These are phyloP conservation scores for Vicugna pacos DNA, from an alignment of 2,113 vertebrate species.

Conservation along the genomic window DNA sequence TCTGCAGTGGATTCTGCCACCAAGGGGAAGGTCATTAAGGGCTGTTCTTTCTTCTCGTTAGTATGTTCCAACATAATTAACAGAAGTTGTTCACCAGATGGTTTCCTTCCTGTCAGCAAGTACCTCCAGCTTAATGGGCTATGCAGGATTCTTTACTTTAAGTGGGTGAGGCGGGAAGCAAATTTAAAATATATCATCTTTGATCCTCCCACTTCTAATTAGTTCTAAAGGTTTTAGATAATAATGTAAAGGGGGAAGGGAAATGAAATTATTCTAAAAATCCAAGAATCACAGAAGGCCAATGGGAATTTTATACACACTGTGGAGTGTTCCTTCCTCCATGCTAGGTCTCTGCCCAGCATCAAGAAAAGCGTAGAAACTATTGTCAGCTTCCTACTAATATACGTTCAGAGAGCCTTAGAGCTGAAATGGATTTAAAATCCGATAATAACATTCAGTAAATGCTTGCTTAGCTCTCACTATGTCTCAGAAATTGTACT, in stretches of 20 bases:
- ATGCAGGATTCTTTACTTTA: conserved; percentile 86
- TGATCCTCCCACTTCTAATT: conserved; percentile 90
- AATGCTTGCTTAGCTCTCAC: not conserved
- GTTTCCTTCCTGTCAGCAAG: conserved; percentile 91
- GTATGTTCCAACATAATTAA: conserved; percentile 89
- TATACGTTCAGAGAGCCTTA: not conserved
- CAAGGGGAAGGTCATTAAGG: conserved; percentile 89
- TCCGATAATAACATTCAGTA: not conserved
- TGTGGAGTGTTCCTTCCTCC: conserved; percentile 44
- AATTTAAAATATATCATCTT: conserved; percentile 88
- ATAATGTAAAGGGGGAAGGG: conserved; percentile 84
- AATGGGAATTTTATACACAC: not conserved
- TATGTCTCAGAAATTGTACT: conserved; percentile 2
- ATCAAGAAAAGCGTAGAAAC: not conserved
- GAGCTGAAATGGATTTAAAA: conserved; percentile 29
- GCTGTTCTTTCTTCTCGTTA: conserved; percentile 86
- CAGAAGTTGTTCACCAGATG: conserved; percentile 90
- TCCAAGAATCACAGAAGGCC: conserved; percentile 71
- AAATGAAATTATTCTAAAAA: conserved; percentile 85
- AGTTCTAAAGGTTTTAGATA: conserved; percentile 87
- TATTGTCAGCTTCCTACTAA: not conserved
- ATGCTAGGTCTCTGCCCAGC: not conserved
- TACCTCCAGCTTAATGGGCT: conserved; percentile 88
- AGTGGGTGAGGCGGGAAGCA: conserved; percentile 89
- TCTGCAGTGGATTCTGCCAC: conserved; percentile 88